A percentile compares a stretch with the other conserved stretches of the same genome.
These are phyloP conservation scores for Orchesella flavescens DNA, from an alignment of 2,888 invertebrate genomes.

Conservation along the genomic window DNA sequence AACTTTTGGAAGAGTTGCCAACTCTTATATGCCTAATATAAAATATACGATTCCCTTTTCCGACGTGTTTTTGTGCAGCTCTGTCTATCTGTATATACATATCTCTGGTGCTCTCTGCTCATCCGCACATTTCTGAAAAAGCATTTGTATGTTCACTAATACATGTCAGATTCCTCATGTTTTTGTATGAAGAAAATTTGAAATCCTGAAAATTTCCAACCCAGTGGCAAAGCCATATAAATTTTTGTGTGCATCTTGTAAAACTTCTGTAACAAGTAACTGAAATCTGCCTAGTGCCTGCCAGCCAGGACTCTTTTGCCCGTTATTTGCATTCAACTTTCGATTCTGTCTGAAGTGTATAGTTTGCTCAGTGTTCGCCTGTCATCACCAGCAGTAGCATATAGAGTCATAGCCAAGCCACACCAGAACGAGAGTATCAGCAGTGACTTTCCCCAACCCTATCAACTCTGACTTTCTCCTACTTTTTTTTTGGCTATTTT, in stretches of 20 bases:
- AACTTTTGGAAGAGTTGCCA: conserved; percentile 38
- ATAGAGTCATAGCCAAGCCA: background rate
- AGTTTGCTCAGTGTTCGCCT: background rate
- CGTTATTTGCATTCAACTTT: conserved; percentile 26
- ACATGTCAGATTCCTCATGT: conserved; percentile 39
- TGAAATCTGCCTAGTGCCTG: conserved; percentile 30
- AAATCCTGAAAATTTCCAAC: conserved; percentile 49
- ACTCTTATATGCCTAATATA: conserved; percentile 4
- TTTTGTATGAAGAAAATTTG: conserved; percentile 34
- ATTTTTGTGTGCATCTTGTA: conserved; percentile 49
- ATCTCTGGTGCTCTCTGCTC: too few relatives aligned
- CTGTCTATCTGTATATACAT: background rate
- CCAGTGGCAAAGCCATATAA: conserved; percentile 32
- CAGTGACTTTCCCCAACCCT: background rate
- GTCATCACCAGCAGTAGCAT: conserved; percentile 8
- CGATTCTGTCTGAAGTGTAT: background rate
- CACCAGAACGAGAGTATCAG: background rate
- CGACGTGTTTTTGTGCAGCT: background rate
- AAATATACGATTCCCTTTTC: background rate
- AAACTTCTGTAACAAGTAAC: conserved; percentile 35
- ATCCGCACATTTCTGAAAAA: background rate
- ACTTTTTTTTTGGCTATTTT: conserved; percentile 42
- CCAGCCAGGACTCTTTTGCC: background rate
- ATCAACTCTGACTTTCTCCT: conserved; percentile 18
- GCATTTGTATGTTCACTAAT: background rate